Evolutionary conservation across 2,113 vertebrate species (phyloP).

Genomic region (Malurus alboscapulatus): DNA sequence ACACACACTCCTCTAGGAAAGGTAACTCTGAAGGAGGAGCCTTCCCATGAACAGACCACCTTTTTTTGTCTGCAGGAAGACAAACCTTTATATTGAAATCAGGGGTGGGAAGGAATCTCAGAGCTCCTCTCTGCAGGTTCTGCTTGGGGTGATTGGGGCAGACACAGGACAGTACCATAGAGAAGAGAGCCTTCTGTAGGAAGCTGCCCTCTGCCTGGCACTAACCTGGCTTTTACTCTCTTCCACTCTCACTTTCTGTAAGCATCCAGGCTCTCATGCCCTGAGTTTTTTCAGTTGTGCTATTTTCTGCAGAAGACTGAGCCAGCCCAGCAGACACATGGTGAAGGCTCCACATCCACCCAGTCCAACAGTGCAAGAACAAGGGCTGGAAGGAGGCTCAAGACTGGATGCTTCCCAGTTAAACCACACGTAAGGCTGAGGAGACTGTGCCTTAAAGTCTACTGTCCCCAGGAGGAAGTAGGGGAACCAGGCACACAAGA

Average conservation of each 20-base stretch:
- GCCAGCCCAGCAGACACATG: fast-evolving
- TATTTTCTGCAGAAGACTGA: background rate
- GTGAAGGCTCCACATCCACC: background rate
- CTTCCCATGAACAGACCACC: background rate
- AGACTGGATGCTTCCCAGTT: background rate
- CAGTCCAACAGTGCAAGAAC: background rate
- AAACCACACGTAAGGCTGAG: background rate
- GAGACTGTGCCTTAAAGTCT: background rate
- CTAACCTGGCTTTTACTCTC: background rate
- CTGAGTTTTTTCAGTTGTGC: background rate
- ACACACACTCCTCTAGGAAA: background rate
- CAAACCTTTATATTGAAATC: background rate
- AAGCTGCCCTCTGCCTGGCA: background rate
- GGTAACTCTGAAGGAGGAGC: background rate
- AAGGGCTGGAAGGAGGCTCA: background rate
- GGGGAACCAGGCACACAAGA: background rate
- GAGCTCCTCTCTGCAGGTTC: background rate
- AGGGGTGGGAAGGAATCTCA: background rate
- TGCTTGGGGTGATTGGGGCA: fast-evolving
- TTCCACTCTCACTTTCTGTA: background rate
- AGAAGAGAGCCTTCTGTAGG: background rate
- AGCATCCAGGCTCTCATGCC: background rate
- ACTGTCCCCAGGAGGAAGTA: background rate
- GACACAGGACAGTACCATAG: fast-evolving
- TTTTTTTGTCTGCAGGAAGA: background rate